Evolutionary conservation across 2,113 vertebrate genomes (phyloP).

Genomic region (Xiphophorus couchianus): DNA sequence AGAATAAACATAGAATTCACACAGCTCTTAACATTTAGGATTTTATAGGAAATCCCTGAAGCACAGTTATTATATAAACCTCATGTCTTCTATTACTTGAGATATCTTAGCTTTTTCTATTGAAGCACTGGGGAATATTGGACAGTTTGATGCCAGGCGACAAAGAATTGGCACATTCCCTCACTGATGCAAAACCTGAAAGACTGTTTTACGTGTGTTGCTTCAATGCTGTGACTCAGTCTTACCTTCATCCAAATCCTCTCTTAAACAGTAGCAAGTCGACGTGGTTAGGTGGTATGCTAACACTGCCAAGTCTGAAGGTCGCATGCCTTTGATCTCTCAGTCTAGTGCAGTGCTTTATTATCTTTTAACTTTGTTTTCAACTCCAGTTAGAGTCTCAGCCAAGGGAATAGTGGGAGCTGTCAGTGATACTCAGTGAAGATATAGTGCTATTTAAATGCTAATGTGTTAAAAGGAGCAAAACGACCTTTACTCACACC

Average conservation of each 20-base stretch:
- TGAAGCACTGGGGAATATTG: neutral
- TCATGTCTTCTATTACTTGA: neutral
- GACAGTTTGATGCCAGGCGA: neutral
- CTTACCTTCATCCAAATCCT: conserved; percentile 22
- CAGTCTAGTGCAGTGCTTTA: conserved; percentile 54
- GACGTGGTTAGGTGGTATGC: conserved; percentile 11
- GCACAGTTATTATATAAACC: neutral
- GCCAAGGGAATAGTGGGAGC: conserved; percentile 55
- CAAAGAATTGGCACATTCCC: conserved; percentile 1
- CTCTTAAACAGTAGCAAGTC: conserved; percentile 11
- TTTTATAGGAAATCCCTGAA: neutral
- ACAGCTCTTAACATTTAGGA: conserved; percentile 74
- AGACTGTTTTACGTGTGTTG: conserved; percentile 16
- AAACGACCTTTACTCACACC: conserved; percentile 72
- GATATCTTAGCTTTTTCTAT: neutral
- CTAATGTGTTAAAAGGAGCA: conserved; percentile 77
- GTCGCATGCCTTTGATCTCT: conserved; percentile 51
- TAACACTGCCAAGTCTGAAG: conserved; percentile 62
- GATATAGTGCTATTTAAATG: conserved; percentile 81
- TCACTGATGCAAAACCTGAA: conserved; percentile 16
- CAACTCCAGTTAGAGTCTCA: conserved; percentile 59
- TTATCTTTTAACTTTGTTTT: conserved; percentile 77
- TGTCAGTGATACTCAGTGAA: conserved; percentile 68
- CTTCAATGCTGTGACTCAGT: neutral
- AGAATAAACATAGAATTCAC: conserved; percentile 64